phyloP scores from a whole-genome alignment of 2,113 vertebrate genomes.

The Catharus bicknelli region DNA sequence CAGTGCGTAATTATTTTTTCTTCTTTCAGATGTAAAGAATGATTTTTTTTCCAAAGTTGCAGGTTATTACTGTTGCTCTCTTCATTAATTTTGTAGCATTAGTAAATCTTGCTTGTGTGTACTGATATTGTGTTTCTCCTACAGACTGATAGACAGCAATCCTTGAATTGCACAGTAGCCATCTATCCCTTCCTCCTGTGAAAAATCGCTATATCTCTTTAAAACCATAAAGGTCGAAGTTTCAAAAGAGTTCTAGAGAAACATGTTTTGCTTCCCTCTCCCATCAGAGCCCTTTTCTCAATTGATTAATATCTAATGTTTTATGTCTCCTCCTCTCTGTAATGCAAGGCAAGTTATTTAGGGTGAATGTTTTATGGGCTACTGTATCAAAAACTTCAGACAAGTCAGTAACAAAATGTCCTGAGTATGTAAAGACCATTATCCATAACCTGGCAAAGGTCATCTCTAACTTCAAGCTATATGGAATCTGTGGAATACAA shows the following conservation, averaged over 20 bases:
- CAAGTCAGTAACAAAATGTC: constrained; percentile 60
- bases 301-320: constrained; percentile 50
- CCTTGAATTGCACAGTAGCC: neutral
- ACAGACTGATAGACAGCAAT: neutral
- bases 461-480: constrained; percentile 57
- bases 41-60: neutral
- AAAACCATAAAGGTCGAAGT: constrained; percentile 37
- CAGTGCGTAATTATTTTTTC: neutral
- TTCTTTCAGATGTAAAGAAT: neutral
- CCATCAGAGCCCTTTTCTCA: constrained; percentile 26
- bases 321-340: constrained; percentile 34
- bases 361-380: constrained; percentile 51
- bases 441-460: constrained; percentile 60
- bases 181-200: neutral
- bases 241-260: constrained; percentile 23
- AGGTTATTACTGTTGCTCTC: neutral
- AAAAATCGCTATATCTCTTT: constrained; percentile 6
- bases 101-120: neutral
- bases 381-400: constrained; percentile 68
- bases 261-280: neutral
- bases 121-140: neutral
- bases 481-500: constrained; percentile 18
- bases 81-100: neutral
- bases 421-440: constrained; percentile 41
- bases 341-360: constrained; percentile 46